Evolutionary conservation across 2,888 invertebrate genomes (phyloP).

Genomic region (Hydroisotoma schaefferi): DNA sequence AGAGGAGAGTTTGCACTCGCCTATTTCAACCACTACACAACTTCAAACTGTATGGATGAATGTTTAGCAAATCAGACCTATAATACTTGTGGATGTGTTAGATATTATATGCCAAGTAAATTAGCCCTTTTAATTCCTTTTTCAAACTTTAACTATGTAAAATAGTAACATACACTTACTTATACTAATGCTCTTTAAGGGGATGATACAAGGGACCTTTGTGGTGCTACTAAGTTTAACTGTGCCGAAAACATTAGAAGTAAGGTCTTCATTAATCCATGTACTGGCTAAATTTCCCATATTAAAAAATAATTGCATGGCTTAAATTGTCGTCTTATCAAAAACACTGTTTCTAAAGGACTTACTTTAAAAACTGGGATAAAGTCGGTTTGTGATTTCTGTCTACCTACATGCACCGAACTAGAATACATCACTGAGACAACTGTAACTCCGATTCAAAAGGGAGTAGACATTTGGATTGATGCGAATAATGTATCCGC

Average conservation of each 20-base stretch:
- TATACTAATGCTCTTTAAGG: conserved; percentile 26
- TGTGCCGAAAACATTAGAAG: conserved; percentile 37
- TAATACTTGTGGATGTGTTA: conserved; percentile 28
- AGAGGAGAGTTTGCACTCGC: conserved; percentile 28
- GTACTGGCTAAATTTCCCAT: no score
- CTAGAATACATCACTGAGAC: conserved; percentile 35
- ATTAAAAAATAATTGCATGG: no score
- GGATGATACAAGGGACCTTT: conserved; percentile 29
- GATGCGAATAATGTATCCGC: conserved; percentile 27
- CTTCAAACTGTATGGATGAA: conserved; percentile 39
- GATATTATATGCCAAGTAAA: conserved; percentile 43
- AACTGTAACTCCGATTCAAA: conserved; percentile 27
- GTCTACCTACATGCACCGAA: conserved; percentile 34
- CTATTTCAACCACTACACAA: conserved; percentile 39
- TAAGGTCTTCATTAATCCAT: no score
- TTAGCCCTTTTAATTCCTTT: neutral
- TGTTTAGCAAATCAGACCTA: conserved; percentile 33
- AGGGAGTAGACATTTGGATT: conserved; percentile 26
- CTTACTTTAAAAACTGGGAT: conserved; percentile 20
- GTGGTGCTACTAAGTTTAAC: conserved; percentile 31
- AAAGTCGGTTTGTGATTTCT: conserved; percentile 23
- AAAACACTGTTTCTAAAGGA: conserved; percentile 18
- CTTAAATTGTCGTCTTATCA: no score
- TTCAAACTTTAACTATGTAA: neutral
- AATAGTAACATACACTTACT: neutral